A percentile compares a stretch with the other conserved stretches of the same genome.
These are phyloP conservation scores for Lytechinus pictus DNA, from an alignment of 35 echinoderm and acorn worm species.

Conservation along the genomic window DNA sequence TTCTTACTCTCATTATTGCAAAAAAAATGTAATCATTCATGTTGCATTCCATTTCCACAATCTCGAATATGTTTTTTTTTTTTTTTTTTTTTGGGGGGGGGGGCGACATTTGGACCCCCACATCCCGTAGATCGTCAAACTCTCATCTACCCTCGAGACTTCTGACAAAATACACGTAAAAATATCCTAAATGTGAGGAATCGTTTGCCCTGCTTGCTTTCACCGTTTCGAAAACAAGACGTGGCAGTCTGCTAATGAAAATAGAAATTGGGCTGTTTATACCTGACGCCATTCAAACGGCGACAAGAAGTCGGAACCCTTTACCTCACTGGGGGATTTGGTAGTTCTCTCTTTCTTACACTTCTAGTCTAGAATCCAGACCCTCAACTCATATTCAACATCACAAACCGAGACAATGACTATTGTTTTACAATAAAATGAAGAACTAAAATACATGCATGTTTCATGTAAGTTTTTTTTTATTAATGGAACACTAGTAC, in stretches of 20 bases:
- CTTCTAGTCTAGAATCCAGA: neutral
- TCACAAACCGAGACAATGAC: too few relatives aligned
- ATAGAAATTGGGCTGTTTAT: conserved; percentile 34
- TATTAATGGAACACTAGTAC: too few relatives aligned
- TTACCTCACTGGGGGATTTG: conserved; percentile 3
- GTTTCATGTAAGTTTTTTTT: too few relatives aligned
- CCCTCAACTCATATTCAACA: neutral
- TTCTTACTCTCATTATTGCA: too few relatives aligned
- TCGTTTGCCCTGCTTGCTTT: neutral
- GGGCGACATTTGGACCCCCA: too few relatives aligned
- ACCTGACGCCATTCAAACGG: conserved; percentile 49
- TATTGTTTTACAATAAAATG: too few relatives aligned
- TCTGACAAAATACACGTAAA: neutral
- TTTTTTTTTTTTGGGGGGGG: too few relatives aligned
- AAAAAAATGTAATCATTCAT: too few relatives aligned
- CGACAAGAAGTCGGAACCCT: conserved; percentile 6
- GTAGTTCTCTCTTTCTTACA: neutral
- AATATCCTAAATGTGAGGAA: neutral
- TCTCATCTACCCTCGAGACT: neutral
- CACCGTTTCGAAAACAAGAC: neutral
- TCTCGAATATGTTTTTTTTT: too few relatives aligned
- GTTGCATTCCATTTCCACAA: too few relatives aligned
- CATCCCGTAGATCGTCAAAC: too few relatives aligned
- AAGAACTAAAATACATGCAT: too few relatives aligned
- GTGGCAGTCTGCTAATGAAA: conserved; percentile 37